Conservation (phyloP, 2,888 invertebrate species). For the Acanthosepion esculentum region DNA sequence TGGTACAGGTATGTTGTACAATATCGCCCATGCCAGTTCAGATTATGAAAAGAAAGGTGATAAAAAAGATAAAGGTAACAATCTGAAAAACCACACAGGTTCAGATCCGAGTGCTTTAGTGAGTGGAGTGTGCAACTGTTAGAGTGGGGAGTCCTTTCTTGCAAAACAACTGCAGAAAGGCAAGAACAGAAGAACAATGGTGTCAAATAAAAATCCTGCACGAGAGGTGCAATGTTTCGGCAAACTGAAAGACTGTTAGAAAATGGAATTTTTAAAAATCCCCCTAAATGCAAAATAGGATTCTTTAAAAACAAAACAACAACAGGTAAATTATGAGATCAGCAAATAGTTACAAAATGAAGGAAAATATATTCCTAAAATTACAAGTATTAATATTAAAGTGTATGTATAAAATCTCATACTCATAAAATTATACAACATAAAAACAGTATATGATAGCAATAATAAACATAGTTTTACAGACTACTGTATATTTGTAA, state of each 20-base stretch:
- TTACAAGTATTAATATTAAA: neutral
- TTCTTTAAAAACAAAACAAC: too few relatives aligned
- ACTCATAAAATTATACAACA: neutral
- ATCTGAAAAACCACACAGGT: neutral
- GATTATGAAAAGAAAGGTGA: neutral
- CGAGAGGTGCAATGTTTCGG: neutral
- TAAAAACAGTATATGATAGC: neutral
- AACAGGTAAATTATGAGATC: too few relatives aligned
- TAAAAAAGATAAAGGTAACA: neutral
- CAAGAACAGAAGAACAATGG: neutral
- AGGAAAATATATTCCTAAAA: slow-evolving; percentile 2
- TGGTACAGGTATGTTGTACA: neutral
- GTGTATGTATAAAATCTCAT: too few relatives aligned
- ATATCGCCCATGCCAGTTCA: neutral
- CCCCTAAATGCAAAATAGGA: neutral
- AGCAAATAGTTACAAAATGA: neutral
- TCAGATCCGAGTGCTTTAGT: neutral
- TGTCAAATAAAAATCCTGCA: neutral
- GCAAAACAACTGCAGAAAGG: neutral
- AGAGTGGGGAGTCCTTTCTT: neutral
- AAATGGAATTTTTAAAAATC: neutral
- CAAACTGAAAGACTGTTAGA: neutral
- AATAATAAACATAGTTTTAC: neutral
- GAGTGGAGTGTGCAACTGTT: neutral
- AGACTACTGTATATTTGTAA: too few relatives aligned